Conservation (phyloP, 1,140 invertebrate species). For the Tetramorium parvispinum region DNA sequence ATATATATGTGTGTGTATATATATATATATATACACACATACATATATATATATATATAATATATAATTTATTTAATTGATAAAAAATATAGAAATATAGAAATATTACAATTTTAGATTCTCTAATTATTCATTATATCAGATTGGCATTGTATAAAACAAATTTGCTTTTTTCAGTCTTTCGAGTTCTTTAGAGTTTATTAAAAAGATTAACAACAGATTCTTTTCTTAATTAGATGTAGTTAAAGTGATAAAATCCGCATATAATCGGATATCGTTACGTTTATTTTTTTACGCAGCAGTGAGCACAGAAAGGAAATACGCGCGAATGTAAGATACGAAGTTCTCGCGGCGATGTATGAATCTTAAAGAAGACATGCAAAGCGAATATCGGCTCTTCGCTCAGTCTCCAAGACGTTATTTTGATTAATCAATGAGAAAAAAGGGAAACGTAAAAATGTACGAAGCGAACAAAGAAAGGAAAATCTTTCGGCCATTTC, state of each 20-base stretch:
- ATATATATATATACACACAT: background rate
- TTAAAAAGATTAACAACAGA: background rate
- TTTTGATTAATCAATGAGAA: background rate
- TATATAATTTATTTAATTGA: background rate
- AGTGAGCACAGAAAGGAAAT: background rate
- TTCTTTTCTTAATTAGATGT: constrained; percentile 10
- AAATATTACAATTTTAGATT: background rate
- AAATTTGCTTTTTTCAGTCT: background rate
- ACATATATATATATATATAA: no score
- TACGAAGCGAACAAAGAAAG: background rate
- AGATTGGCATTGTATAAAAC: background rate
- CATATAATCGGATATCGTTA: background rate
- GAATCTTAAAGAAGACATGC: background rate
- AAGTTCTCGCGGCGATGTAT: background rate
- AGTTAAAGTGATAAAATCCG: constrained; percentile 8
- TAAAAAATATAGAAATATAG: background rate
- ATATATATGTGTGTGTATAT: background rate
- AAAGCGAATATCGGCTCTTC: background rate
- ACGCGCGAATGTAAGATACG: background rate
- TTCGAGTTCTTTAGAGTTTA: background rate
- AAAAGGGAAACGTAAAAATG: background rate
- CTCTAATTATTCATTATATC: background rate
- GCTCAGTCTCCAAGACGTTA: constrained; percentile 2
- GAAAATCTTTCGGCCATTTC: background rate
- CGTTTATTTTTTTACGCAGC: constrained; percentile 10